phyloP scores from a whole-genome alignment of 2,113 vertebrate species.

The Thryonomys swinderianus region DNA sequence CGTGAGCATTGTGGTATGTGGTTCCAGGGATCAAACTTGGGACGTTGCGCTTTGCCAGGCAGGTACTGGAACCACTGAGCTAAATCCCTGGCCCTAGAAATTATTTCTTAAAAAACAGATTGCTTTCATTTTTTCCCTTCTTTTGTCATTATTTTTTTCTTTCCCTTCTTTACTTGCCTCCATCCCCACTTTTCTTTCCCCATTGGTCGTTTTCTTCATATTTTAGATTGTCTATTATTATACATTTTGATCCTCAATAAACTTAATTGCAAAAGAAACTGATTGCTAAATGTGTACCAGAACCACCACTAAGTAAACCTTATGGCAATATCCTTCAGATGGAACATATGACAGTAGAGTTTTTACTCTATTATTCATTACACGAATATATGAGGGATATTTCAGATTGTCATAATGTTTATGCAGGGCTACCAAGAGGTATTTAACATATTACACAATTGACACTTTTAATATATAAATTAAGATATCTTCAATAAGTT shows the following conservation, averaged over 20 bases:
- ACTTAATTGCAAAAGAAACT: not conserved
- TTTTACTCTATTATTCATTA: constrained; percentile 83
- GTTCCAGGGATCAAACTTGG: too few species aligned
- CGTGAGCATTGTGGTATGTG: too few species aligned
- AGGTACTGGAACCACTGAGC: too few species aligned
- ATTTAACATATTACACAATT: not conserved
- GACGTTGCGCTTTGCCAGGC: too few species aligned
- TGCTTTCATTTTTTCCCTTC: not conserved
- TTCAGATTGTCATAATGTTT: constrained; percentile 80
- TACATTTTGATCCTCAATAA: too few species aligned
- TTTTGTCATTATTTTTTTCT: too few species aligned
- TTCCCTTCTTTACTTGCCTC: too few species aligned
- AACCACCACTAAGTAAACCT: constrained; percentile 36
- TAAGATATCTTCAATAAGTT: not conserved
- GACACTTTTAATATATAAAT: not conserved
- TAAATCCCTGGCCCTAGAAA: too few species aligned
- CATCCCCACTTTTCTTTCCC: too few species aligned
- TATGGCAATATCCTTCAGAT: constrained; percentile 25
- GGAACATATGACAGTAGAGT: constrained; percentile 71
- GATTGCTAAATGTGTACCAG: not conserved
- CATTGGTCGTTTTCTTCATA: too few species aligned
- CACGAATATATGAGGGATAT: constrained; percentile 82
- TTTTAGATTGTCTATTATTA: too few species aligned
- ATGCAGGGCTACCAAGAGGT: constrained; percentile 15
- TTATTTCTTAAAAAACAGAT: not conserved